Evolutionary conservation across 2,113 vertebrate genomes (phyloP).

Genomic region (Rousettus leschenaultii): DNA sequence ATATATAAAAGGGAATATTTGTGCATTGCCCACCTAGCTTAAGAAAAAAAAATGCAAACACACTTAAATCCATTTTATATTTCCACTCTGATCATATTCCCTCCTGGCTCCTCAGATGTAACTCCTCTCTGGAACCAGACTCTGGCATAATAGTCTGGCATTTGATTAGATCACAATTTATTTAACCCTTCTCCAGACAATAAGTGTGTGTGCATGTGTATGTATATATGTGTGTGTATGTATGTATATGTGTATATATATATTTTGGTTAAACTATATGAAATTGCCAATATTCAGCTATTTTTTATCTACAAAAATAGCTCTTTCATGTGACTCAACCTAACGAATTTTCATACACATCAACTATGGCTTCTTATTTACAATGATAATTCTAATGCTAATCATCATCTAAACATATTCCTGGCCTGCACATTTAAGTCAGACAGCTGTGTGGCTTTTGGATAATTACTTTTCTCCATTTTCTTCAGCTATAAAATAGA

Average conservation of each 20-base stretch:
- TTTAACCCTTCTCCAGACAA: background rate
- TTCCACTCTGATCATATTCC: background rate
- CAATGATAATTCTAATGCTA: background rate
- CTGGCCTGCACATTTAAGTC: background rate
- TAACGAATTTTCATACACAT: background rate
- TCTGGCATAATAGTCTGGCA: background rate
- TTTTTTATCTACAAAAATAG: background rate
- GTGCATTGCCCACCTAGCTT: background rate
- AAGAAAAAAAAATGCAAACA: background rate
- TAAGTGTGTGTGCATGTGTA: background rate
- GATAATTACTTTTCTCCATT: background rate
- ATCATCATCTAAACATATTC: background rate
- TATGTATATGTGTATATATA: too few species aligned
- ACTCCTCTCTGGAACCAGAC: background rate
- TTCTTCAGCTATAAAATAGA: background rate
- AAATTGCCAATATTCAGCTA: background rate
- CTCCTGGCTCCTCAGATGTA: background rate
- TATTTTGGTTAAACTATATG: background rate
- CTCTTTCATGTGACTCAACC: background rate
- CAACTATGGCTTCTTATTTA: background rate
- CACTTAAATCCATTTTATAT: background rate
- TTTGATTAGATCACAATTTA: background rate
- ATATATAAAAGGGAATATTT: background rate
- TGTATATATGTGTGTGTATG: too few species aligned
- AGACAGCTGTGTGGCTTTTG: background rate